phyloP scores from a whole-genome alignment of 2,113 vertebrate genomes.

The Fregetta grallaria region DNA sequence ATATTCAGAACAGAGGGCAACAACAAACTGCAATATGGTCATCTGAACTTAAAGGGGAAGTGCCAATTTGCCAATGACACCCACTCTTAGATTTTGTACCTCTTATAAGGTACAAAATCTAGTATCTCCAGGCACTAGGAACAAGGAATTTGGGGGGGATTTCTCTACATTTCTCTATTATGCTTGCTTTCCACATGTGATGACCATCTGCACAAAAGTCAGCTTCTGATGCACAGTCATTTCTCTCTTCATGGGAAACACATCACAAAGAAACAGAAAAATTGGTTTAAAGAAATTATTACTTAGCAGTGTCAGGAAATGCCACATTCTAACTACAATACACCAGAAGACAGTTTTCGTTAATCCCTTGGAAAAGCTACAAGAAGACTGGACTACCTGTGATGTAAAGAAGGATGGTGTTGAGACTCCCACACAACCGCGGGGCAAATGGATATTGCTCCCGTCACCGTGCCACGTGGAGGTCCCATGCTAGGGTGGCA shows the following conservation, averaged over 20 bases:
- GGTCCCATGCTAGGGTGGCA: not conserved
- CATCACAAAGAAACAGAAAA: not conserved
- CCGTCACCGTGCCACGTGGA: rapidly evolving
- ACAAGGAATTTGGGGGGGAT: not conserved
- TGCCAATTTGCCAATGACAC: not conserved
- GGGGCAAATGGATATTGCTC: not conserved
- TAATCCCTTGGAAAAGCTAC: not conserved
- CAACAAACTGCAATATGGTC: not conserved
- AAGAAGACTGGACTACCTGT: not conserved
- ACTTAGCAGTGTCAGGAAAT: not conserved
- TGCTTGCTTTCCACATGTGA: not conserved
- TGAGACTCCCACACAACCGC: rapidly evolving
- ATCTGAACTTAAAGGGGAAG: not conserved
- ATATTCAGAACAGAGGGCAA: conserved; percentile 50
- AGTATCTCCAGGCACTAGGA: not conserved
- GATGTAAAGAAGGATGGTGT: not conserved
- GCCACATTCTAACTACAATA: not conserved
- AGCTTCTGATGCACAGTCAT: not conserved
- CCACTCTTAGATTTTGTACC: not conserved
- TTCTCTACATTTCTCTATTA: not conserved
- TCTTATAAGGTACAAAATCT: not conserved
- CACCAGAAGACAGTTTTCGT: not conserved
- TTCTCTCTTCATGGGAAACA: not conserved
- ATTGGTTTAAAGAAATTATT: not conserved
- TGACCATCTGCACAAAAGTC: not conserved